These are phyloP conservation scores for Megalops cyprinoides DNA, from an alignment of 2,797 vertebrate species.

Conservation along the genomic window DNA sequence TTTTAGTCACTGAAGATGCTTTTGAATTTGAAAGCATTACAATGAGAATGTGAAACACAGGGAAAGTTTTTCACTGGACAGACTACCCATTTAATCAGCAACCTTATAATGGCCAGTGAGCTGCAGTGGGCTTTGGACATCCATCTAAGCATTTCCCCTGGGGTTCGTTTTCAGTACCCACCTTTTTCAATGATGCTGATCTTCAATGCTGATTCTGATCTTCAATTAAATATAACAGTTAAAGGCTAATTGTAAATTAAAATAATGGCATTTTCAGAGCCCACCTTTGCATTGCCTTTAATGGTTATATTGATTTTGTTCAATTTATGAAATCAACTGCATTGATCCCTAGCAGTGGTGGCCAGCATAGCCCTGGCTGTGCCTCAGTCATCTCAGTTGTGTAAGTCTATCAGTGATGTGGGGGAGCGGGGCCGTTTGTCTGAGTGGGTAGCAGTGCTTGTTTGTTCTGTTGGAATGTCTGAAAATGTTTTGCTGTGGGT, in stretches of 20 bases:
- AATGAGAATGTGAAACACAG: neutral
- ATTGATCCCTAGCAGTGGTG: too few relatives aligned
- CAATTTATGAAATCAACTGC: constrained; percentile 14
- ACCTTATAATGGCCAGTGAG: too few relatives aligned
- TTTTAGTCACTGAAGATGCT: too few relatives aligned
- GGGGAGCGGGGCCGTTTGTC: neutral
- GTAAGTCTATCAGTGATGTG: neutral
- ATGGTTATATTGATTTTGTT: neutral
- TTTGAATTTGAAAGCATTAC: neutral
- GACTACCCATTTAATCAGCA: neutral
- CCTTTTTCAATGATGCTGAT: neutral
- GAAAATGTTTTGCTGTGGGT: constrained; percentile 7
- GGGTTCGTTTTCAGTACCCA: neutral
- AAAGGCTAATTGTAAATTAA: constrained; percentile 6
- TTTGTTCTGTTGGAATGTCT: constrained; percentile 12
- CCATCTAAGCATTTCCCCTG: too few relatives aligned
- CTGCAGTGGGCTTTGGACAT: too few relatives aligned
- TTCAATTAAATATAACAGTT: neutral
- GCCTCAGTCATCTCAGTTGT: neutral
- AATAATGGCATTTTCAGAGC: neutral
- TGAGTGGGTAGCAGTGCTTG: neutral
- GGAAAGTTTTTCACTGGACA: too few relatives aligned
- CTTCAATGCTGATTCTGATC: neutral
- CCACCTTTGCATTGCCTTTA: neutral
- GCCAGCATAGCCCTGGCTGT: constrained; percentile 15